A percentile compares a stretch with the other conserved stretches of the same genome.
Evolutionary conservation across 2,888 invertebrate genomes (phyloP).

Genomic region (Mythimna ferrago): DNA sequence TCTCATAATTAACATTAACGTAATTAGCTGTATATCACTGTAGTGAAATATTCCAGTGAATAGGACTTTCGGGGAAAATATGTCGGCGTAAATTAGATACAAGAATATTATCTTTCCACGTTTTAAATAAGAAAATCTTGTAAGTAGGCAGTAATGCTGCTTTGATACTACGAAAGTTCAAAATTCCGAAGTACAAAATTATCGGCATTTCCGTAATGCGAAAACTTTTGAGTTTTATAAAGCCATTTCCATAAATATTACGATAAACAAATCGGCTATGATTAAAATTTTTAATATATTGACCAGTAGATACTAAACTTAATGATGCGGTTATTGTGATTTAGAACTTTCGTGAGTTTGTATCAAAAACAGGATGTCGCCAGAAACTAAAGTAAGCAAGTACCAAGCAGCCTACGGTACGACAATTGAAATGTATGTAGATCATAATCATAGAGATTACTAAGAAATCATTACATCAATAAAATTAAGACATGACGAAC

Average conservation of each 20-base stretch:
- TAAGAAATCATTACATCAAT: constrained; percentile 4
- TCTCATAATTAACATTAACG: constrained; percentile 25
- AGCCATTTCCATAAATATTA: constrained; percentile 18
- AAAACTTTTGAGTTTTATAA: constrained; percentile 47
- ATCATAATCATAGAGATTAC: constrained; percentile 22
- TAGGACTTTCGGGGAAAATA: constrained; percentile 17
- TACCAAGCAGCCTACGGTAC: constrained; percentile 68
- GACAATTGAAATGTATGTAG: constrained; percentile 36
- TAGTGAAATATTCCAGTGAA: constrained; percentile 16
- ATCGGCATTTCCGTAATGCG: constrained; percentile 34
- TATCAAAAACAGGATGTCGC: constrained; percentile 73
- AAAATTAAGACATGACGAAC: constrained; percentile 21
- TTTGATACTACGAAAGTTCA: constrained; percentile 62
- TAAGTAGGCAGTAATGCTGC: constrained; percentile 52
- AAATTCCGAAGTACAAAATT: constrained; percentile 45
- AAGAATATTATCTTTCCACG: constrained; percentile 57
- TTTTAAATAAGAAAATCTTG: constrained; percentile 68
- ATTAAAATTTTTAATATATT: constrained; percentile 39
- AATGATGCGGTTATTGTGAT: constrained; percentile 20
- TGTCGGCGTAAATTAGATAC: constrained; percentile 26
- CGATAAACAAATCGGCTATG: constrained; percentile 23
- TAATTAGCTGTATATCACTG: constrained; percentile 1
- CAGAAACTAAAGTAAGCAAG: constrained; percentile 73
- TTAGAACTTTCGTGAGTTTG: constrained; percentile 57
- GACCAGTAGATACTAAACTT: constrained; percentile 21